Percentiles rank a stretch among this genome's conserved stretches.
Conservation (phyloP, 1,140 invertebrate genomes). For the Drosophila novamexicana region DNA sequence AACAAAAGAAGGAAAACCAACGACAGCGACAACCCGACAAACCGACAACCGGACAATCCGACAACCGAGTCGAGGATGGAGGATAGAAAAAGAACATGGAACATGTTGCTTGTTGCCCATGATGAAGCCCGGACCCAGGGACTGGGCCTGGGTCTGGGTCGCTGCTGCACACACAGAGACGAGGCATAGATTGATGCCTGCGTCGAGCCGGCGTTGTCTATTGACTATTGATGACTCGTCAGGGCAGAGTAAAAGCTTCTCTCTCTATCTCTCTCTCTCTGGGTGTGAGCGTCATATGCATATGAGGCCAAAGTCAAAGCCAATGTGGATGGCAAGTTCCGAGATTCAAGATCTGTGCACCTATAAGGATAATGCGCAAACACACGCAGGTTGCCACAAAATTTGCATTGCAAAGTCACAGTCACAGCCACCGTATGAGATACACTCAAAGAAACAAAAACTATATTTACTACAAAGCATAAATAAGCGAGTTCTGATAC, state of each 20-base stretch:
- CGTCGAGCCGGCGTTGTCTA: constrained; percentile 50
- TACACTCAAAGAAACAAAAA: constrained; percentile 8
- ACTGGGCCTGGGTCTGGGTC: background rate
- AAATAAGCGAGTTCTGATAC: no score
- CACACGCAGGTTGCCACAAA: constrained; percentile 69
- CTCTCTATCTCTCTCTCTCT: background rate
- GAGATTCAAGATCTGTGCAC: constrained; percentile 42
- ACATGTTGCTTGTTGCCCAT: constrained; percentile 58
- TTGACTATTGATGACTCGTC: constrained; percentile 75
- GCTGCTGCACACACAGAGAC: constrained; percentile 12
- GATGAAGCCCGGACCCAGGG: constrained; percentile 30
- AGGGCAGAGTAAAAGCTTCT: constrained; percentile 4
- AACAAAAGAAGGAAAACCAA: constrained; percentile 35
- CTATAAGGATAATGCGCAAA: constrained; percentile 74
- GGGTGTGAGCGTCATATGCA: constrained; percentile 73
- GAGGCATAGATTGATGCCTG: constrained; percentile 69
- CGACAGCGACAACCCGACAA: constrained; percentile 33
- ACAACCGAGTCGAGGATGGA: constrained; percentile 25
- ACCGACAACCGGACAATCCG: constrained; percentile 13
- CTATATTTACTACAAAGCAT: background rate
- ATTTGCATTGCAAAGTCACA: constrained; percentile 72
- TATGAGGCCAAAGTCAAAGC: constrained; percentile 51
- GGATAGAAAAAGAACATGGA: constrained; percentile 54
- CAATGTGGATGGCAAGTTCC: constrained; percentile 6
- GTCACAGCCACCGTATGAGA: constrained; percentile 6